phyloP scores from a whole-genome alignment of 2,797 vertebrate species.

The Phyllotis vaccarum region DNA sequence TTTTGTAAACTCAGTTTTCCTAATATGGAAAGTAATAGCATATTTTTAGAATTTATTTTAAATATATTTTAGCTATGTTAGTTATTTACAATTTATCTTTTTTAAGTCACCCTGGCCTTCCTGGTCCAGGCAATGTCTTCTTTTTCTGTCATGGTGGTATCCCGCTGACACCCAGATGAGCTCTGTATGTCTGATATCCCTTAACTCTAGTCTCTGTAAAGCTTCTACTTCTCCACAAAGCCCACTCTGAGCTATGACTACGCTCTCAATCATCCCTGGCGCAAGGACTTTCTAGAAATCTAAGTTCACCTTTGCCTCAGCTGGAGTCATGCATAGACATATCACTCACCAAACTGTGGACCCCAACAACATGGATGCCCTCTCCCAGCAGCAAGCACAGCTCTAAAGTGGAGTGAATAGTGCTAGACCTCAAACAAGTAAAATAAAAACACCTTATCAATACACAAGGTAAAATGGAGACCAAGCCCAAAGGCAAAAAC shows the following conservation, averaged over 20 bases:
- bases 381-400: background rate
- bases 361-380: no score
- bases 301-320: background rate
- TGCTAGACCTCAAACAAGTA: background rate
- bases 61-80: background rate
- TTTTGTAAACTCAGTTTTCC: background rate
- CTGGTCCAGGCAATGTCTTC: background rate
- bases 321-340: background rate
- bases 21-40: background rate
- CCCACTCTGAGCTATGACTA: fast-evolving
- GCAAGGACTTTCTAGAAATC: no score
- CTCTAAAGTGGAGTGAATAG: background rate
- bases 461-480: background rate
- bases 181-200: background rate
- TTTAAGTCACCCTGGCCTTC: background rate
- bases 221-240: background rate
- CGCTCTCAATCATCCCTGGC: background rate
- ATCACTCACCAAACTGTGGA: background rate
- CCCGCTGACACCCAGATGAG: fast-evolving
- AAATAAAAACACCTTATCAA: background rate
- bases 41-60: slow-evolving; percentile 23
- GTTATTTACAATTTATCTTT: background rate
- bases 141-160: fast-evolving
- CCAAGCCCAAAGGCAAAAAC: background rate
- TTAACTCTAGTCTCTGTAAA: background rate